Evolutionary conservation across 2,113 vertebrate genomes (phyloP), one percentile per base, ranked within the genome.

Genomic region (Phyllostomus hastatus): DNA sequence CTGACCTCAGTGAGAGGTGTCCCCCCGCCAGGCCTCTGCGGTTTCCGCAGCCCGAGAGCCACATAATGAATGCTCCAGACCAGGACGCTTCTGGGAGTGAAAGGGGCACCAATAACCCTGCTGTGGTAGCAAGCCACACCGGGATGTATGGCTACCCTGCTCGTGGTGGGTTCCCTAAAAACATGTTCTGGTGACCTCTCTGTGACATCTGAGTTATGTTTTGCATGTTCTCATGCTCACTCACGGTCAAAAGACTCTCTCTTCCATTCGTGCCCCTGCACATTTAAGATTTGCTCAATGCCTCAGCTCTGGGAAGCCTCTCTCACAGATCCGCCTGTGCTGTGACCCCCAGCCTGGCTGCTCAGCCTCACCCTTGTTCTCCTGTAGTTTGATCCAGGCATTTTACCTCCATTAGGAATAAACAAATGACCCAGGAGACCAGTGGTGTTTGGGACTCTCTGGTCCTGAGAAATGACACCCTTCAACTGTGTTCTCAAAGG

Each of bases 341-440:
- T 1, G 19, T 2, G 26, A 15, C 4, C 0, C 22, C 0, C 22
- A 7, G 69, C 1, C 78, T 8, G 61, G 48, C 9, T 1, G 19
- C 50, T 31, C 2, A 1, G 7, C 24, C 22, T 52, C 26, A 2
- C 14, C 33, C 33, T 33, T 9, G 14, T 24, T 7, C 64, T n/a
- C 6, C 15, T 1, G 10, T 38, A 14, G n/a, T 72, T 73, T 54
- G 22, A 46, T 43, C 82, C 0, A 31, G 7, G 31, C 16, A 7
- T 8, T 43, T 61, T 35, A 24, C 41, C 85, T 50, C 64, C 38
- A 2, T 24, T 57, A 48, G 64, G 78, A 73, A 19, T 31, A 28
- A n/a, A 61, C 31, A 64, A 6, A 38, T 64, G 31, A 46, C 69
- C 46, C 11, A 4, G 61, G 70, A 31, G 4, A 17, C 64, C 14